Base-by-base conservation (phyloP, 2,888 invertebrate genomes). In the Drosophila flavopinicola region DNA sequence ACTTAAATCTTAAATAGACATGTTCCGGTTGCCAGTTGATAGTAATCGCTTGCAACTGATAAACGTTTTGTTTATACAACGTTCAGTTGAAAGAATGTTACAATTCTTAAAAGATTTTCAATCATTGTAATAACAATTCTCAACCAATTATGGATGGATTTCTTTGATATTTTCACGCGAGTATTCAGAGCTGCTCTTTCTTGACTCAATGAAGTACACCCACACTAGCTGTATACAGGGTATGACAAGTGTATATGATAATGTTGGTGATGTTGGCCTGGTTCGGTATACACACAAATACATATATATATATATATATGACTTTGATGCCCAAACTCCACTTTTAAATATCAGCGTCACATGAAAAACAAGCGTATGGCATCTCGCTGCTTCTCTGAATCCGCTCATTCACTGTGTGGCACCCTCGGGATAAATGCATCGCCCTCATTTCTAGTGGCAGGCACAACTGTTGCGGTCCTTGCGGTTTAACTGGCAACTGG, bases 341-440 rank as follows among this genome's bases (percentile, higher is more conserved):
- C 87, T 87, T 87, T 83, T 70, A 83, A 87, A 83, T 83, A 83
- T 85, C 83, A 85, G 76, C 79, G 83, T 85, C 76, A 85, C 74
- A 85, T 82, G 85, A 70, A 64, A 73, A 83, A 76, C 70, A 66
- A 84, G 71, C 54, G 47, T 37, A 47, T 71, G 66, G 69, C 79
- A 59, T 41, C 71, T 73, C 64, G 76, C 75, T 57, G 56, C 44
- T 61, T 45, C 45, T 47, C 51, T 56, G 54, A 57, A 27, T 52
- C 37, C 52, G 33, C 25, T 37, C 35, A 30, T 30, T 53, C 33
- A 41, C 58, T 73, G 54, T 11, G 35, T 37, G 54, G 30, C 48
- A 52, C 76, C 79, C 79, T 67, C 76, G 64, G 79, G 84, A 70
- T 63, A 73, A 85, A 80, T 85, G 84, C 77, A 79, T 70, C 79